phyloP scores from a whole-genome alignment of 1,140 invertebrate genomes.

The Drosophila pallidifrons region DNA sequence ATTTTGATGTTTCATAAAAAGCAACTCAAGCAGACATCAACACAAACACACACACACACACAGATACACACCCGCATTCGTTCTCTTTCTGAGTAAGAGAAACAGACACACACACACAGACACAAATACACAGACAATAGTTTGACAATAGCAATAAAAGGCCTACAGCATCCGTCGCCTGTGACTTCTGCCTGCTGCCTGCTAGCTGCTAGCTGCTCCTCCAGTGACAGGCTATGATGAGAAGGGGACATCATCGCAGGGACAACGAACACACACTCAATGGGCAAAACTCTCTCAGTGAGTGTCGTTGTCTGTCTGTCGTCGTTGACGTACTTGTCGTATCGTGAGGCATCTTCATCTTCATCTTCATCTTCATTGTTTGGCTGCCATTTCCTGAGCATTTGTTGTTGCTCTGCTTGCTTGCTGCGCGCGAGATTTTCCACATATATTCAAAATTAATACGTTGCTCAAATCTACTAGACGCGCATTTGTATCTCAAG shows the following conservation, averaged over 20 bases:
- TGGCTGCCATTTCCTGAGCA: conserved; percentile 70
- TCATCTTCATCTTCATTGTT: conserved; percentile 72
- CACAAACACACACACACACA: conserved; percentile 39
- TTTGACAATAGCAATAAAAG: conserved; percentile 84
- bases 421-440: conserved; percentile 68
- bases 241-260: neutral
- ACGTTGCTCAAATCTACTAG: conserved; percentile 77
- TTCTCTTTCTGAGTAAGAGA: conserved; percentile 3
- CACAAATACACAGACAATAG: conserved; percentile 64
- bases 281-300: conserved; percentile 24
- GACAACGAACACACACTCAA: conserved; percentile 29
- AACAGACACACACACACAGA: conserved; percentile 47
- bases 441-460: conserved; percentile 84
- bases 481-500: conserved; percentile 69
- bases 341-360: conserved; percentile 71
- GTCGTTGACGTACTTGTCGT: conserved; percentile 74
- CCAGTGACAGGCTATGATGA: neutral
- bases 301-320: neutral
- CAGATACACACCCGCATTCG: conserved; percentile 40
- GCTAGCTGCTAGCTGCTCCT: neutral
- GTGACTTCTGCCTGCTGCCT: conserved; percentile 6
- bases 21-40: conserved; percentile 75
- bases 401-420: conserved; percentile 26
- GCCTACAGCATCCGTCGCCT: conserved; percentile 64
- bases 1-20: conserved; percentile 84